These are phyloP conservation scores for Melinaea menophilus DNA, from an alignment of 2,888 invertebrate species.

Conservation along the genomic window DNA sequence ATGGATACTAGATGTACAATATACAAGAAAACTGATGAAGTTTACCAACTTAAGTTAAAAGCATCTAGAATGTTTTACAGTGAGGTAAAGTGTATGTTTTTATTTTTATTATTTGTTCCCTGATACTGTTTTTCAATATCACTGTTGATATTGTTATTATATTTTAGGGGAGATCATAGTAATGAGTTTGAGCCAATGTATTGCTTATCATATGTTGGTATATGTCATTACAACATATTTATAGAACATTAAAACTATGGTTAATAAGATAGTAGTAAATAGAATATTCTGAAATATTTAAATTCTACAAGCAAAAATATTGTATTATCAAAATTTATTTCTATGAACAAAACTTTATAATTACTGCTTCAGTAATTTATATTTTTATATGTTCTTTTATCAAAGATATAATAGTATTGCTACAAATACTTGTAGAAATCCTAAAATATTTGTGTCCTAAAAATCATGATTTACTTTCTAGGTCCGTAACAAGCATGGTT, in stretches of 20 bases:
- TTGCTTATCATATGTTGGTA: constrained; percentile 40
- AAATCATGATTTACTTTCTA: constrained; percentile 34
- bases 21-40: constrained; percentile 98
- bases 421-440: background rate
- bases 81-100: constrained; percentile 73
- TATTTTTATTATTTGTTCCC: constrained; percentile 11
- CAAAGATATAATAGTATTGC: background rate
- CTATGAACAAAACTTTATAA: too few relatives aligned
- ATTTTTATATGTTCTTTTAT: constrained; percentile 13
- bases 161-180: constrained; percentile 44
- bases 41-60: constrained; percentile 98
- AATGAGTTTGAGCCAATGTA: constrained; percentile 50
- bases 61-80: constrained; percentile 94
- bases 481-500: constrained; percentile 93
- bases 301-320: too few relatives aligned
- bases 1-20: constrained; percentile 97
- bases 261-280: background rate
- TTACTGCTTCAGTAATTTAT: too few relatives aligned
- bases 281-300: too few relatives aligned
- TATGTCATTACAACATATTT: constrained; percentile 46
- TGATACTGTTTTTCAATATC: constrained; percentile 20
- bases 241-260: background rate
- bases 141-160: constrained; percentile 28
- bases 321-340: too few relatives aligned
- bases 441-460: background rate